These are phyloP conservation scores for Copidosoma aretas DNA, from an alignment of 2,888 invertebrate genomes.

Conservation along the genomic window DNA sequence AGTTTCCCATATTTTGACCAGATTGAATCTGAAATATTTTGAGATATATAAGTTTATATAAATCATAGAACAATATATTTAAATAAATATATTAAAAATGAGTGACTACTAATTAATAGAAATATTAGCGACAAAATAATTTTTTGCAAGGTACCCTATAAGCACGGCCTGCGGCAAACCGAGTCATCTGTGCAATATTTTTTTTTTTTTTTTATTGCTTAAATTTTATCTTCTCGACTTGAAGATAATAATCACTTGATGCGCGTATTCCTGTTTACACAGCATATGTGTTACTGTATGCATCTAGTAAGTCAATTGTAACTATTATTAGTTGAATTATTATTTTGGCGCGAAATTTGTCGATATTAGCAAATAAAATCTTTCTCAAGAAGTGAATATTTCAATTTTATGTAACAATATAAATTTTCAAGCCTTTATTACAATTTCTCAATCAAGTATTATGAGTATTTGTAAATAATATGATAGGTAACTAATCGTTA, in stretches of 20 bases:
- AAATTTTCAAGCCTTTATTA: background rate
- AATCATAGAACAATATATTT: constrained; percentile 38
- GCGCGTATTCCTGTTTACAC: constrained; percentile 27
- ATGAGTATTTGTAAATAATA: too few species aligned
- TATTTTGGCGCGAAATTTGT: too few species aligned
- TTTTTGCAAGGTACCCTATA: constrained; percentile 29
- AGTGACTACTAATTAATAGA: constrained; percentile 17
- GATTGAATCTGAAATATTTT: constrained; percentile 23
- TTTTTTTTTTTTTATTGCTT: constrained; percentile 33
- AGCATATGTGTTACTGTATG: constrained; percentile 30
- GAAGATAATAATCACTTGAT: constrained; percentile 9
- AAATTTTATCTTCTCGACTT: constrained; percentile 29
- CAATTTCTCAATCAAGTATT: too few species aligned
- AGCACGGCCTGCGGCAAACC: constrained; percentile 50
- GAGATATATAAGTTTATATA: constrained; percentile 23
- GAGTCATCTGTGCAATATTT: constrained; percentile 56
- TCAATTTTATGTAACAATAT: constrained; percentile 9
- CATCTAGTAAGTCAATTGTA: constrained; percentile 25
- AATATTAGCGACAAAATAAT: constrained; percentile 30
- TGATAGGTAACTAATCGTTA: too few species aligned
- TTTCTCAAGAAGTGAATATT: constrained; percentile 11
- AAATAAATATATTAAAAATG: constrained; percentile 39
- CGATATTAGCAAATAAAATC: too few species aligned
- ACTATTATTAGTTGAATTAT: constrained; percentile 21
- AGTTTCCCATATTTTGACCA: background rate